phyloP scores from a whole-genome alignment of 2,113 vertebrate species.

The Rostratula benghalensis region DNA sequence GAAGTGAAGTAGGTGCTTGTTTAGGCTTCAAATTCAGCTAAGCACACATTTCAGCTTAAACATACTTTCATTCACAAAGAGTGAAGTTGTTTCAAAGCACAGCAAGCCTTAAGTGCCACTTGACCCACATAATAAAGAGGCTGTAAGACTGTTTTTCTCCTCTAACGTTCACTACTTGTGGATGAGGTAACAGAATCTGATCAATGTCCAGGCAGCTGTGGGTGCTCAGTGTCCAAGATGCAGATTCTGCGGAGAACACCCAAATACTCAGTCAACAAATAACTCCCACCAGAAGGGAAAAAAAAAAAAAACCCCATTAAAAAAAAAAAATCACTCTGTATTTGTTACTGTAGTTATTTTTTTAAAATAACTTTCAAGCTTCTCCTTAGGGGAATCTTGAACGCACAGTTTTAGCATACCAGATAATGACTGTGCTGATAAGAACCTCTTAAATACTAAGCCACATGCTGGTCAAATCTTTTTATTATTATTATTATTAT shows the following conservation, averaged over 20 bases:
- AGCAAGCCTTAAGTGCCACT: background rate
- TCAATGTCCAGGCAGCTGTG: background rate
- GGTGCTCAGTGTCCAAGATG: background rate
- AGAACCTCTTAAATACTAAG: background rate
- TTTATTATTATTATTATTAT: no score
- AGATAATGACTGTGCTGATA: no score
- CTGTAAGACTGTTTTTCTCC: background rate
- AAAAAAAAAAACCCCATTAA: no score
- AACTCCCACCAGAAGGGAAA: background rate
- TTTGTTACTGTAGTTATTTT: background rate
- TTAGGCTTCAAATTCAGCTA: background rate
- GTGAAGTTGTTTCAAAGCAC: rapidly evolving
- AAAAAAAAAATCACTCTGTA: background rate
- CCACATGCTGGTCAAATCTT: background rate
- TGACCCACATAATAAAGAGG: rapidly evolving
- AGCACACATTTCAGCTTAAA: background rate
- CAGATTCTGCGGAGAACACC: no score
- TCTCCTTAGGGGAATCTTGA: background rate
- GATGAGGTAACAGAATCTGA: background rate
- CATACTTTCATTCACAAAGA: background rate
- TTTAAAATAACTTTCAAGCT: background rate
- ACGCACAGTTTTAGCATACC: background rate
- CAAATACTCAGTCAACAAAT: background rate
- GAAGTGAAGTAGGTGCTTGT: background rate
- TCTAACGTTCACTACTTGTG: background rate